A percentile compares a stretch with the other conserved stretches of the same genome.
phyloP scores from a whole-genome alignment of 2,888 invertebrate species.

The Diogma glabrata region DNA sequence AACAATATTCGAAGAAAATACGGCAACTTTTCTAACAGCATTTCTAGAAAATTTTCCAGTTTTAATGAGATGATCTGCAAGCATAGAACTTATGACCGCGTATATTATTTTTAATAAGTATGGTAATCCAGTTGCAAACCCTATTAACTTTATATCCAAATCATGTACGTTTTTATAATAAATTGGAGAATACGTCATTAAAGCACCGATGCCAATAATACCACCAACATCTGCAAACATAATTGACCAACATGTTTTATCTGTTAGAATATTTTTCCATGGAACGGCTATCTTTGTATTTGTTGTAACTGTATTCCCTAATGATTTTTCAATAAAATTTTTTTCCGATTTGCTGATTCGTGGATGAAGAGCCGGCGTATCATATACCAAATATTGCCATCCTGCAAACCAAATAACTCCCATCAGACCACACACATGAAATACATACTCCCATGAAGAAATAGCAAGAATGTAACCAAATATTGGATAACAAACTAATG shows the following conservation, averaged over 20 bases:
- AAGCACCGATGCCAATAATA: conserved; percentile 55
- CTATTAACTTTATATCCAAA: conserved; percentile 51
- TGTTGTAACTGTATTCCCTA: conserved; percentile 37
- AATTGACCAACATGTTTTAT: conserved; percentile 51
- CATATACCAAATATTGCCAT: conserved; percentile 51
- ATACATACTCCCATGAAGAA: conserved; percentile 61
- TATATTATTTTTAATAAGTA: conserved; percentile 48
- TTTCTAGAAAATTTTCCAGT: conserved; percentile 45
- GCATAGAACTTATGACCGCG: conserved; percentile 43
- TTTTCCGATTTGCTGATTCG: conserved; percentile 46
- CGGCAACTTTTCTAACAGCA: conserved; percentile 52
- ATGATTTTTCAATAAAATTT: conserved; percentile 43
- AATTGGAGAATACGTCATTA: conserved; percentile 58
- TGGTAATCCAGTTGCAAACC: conserved; percentile 50
- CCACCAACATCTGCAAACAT: conserved; percentile 53
- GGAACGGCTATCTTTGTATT: conserved; percentile 38
- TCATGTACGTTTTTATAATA: conserved; percentile 58
- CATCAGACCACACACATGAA: conserved; percentile 50
- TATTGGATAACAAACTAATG: conserved; percentile 54
- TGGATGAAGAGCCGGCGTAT: conserved; percentile 53
- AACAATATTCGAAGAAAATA: conserved; percentile 40
- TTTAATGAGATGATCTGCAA: conserved; percentile 47
- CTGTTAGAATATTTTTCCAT: conserved; percentile 47
- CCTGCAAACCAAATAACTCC: conserved; percentile 52
- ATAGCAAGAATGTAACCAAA: conserved; percentile 53